These are phyloP conservation scores for Platyura marginata DNA, from an alignment of 1,140 invertebrate genomes.

Conservation along the genomic window DNA sequence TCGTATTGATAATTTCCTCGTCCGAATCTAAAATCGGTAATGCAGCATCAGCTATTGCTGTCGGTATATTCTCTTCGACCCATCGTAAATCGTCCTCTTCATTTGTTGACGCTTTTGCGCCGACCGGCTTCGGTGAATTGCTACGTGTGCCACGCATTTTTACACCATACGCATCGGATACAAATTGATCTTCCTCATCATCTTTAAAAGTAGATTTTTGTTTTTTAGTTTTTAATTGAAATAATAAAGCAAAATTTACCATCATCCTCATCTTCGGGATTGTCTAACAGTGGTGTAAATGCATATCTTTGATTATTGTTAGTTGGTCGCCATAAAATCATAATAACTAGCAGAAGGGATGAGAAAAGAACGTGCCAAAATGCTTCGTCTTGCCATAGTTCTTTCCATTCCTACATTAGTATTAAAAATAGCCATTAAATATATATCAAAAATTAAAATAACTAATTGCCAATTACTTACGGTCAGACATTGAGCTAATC, in stretches of 20 bases:
- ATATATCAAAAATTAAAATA: neutral
- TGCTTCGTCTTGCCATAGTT: conserved; percentile 81
- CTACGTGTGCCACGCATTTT: conserved; percentile 42
- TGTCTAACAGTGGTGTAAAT: conserved; percentile 78
- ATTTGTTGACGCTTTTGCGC: conserved; percentile 23
- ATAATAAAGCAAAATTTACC: conserved; percentile 16
- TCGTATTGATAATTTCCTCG: conserved; percentile 74
- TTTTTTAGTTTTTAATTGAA: conserved; percentile 5
- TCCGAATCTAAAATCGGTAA: conserved; percentile 74
- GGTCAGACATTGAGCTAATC: conserved; percentile 43
- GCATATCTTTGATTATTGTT: conserved; percentile 92
- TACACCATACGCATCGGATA: conserved; percentile 69
- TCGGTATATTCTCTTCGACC: conserved; percentile 81
- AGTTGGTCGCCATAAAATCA: conserved; percentile 85
- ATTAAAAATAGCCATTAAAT: conserved; percentile 1
- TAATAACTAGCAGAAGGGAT: conserved; percentile 71
- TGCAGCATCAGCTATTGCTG: conserved; percentile 48
- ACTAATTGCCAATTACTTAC: conserved; percentile 25
- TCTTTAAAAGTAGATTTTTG: conserved; percentile 18
- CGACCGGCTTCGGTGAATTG: conserved; percentile 11
- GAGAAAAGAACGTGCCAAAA: conserved; percentile 90
- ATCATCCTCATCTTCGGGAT: conserved; percentile 63
- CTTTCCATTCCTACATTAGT: conserved; percentile 64
- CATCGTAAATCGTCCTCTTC: conserved; percentile 72
- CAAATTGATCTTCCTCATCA: conserved; percentile 60